Percentiles rank a stretch among this genome's conserved stretches.
These are phyloP conservation scores for Dasypogon diadema DNA, from an alignment of 2,888 invertebrate genomes.

Conservation along the genomic window DNA sequence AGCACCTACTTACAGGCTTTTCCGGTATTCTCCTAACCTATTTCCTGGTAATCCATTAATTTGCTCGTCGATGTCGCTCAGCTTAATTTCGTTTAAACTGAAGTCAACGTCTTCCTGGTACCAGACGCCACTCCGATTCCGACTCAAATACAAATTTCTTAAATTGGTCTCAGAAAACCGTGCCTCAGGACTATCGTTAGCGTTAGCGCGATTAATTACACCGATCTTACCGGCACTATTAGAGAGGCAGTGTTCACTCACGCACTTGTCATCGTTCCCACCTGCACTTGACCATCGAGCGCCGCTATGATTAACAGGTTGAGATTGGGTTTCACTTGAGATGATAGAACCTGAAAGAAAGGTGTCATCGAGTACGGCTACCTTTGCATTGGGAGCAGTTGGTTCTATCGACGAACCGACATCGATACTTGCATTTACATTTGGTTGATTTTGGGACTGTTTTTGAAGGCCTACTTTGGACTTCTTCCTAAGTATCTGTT, in stretches of 20 bases:
- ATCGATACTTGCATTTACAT: not conserved
- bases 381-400: conserved; percentile 57
- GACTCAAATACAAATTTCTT: conserved; percentile 65
- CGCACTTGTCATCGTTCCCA: not conserved
- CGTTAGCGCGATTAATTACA: conserved; percentile 35
- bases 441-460: not conserved
- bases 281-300: conserved; percentile 18
- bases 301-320: conserved; percentile 57
- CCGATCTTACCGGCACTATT: conserved; percentile 4
- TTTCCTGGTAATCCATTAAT: conserved; percentile 58
- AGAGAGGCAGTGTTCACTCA: not conserved
- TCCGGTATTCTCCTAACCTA: conserved; percentile 37
- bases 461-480: not conserved
- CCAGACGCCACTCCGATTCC: conserved; percentile 66
- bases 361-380: conserved; percentile 62
- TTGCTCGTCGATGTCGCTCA: conserved; percentile 68
- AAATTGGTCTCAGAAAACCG: conserved; percentile 58
- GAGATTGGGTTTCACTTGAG: conserved; percentile 63
- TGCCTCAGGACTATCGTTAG: conserved; percentile 49
- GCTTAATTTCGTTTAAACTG: conserved; percentile 61
- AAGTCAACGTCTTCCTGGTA: conserved; percentile 54
- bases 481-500: not conserved
- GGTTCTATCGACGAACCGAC: conserved; percentile 35
- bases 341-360: conserved; percentile 59
- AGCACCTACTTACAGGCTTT: conserved; percentile 24